Evolutionary conservation across 2,113 vertebrate genomes (phyloP).

Genomic region (Tyto alba): DNA sequence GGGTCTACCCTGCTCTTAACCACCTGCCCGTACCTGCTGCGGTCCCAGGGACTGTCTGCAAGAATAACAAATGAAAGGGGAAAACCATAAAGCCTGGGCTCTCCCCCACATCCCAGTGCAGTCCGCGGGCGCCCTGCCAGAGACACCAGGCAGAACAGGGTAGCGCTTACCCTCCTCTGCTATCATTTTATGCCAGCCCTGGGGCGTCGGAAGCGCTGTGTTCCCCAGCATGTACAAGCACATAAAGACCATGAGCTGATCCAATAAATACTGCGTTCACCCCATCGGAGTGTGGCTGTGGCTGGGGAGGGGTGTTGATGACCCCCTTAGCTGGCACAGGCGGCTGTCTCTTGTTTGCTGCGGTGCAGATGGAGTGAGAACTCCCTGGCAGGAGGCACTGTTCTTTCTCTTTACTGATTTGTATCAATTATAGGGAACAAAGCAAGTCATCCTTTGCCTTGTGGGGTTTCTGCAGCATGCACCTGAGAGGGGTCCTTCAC

Average conservation of each 20-base stretch:
- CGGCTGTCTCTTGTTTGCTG: neutral
- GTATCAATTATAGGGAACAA: neutral
- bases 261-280: too few relatives aligned
- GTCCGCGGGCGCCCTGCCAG: neutral
- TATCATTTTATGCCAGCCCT: neutral
- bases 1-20: neutral
- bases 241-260: neutral
- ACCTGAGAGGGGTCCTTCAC: neutral
- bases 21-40: neutral
- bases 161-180: neutral
- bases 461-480: neutral
- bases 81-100: neutral
- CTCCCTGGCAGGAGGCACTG: neutral
- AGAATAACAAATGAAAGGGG: neutral
- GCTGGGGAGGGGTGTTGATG: neutral
- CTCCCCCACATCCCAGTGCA: neutral
- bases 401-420: neutral
- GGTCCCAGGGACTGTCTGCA: neutral
- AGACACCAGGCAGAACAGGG: neutral
- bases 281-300: neutral
- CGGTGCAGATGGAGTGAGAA: neutral
- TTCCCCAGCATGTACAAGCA: neutral
- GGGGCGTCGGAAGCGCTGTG: rapidly evolving
- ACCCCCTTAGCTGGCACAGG: neutral
- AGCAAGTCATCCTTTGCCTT: neutral